Conservation (phyloP, 2,888 invertebrate species). For the Petrophora chlorosata region DNA sequence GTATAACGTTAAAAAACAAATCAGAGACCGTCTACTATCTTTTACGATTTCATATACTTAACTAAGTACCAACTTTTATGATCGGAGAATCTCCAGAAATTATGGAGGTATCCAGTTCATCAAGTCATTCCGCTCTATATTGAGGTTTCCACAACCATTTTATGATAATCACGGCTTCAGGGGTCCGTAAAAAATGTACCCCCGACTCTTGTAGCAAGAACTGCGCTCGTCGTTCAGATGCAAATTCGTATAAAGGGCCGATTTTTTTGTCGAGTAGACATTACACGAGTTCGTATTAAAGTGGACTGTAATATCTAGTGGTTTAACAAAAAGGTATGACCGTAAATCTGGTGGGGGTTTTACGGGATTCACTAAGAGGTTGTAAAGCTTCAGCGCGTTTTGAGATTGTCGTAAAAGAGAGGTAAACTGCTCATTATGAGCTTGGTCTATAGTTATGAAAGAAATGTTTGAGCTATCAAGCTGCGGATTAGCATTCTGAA, state of each 20-base stretch:
- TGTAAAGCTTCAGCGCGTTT: slow-evolving; percentile 53
- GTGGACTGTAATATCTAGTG: slow-evolving; percentile 51
- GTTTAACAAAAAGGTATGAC: slow-evolving; percentile 53
- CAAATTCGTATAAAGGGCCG: slow-evolving; percentile 61
- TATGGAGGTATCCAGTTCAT: slow-evolving; percentile 47
- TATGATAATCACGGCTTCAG: slow-evolving; percentile 63
- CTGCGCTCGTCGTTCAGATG: slow-evolving; percentile 61
- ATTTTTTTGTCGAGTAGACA: slow-evolving; percentile 63
- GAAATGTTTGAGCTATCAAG: slow-evolving; percentile 25
- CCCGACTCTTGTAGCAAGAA: slow-evolving; percentile 48
- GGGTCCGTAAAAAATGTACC: slow-evolving; percentile 57
- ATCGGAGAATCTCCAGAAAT: slow-evolving; percentile 19
- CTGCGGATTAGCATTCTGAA: slow-evolving; percentile 22
- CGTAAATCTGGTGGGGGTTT: slow-evolving; percentile 52
- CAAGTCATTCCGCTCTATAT: slow-evolving; percentile 52
- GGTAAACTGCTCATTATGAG: slow-evolving; percentile 45
- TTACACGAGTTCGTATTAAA: slow-evolving; percentile 51
- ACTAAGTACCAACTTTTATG: not conserved
- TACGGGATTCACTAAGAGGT: slow-evolving; percentile 51
- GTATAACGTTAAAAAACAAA: not conserved
- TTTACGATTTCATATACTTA: not conserved
- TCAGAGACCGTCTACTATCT: not conserved
- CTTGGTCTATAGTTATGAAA: slow-evolving; percentile 34
- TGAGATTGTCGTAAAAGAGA: slow-evolving; percentile 52
- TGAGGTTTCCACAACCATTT: slow-evolving; percentile 61